A percentile compares a stretch with the other conserved stretches of the same genome.
phyloP scores from a whole-genome alignment of 30 jellyfish, hydroid and myxozoan genomes.

The Aurelia coerulea region DNA sequence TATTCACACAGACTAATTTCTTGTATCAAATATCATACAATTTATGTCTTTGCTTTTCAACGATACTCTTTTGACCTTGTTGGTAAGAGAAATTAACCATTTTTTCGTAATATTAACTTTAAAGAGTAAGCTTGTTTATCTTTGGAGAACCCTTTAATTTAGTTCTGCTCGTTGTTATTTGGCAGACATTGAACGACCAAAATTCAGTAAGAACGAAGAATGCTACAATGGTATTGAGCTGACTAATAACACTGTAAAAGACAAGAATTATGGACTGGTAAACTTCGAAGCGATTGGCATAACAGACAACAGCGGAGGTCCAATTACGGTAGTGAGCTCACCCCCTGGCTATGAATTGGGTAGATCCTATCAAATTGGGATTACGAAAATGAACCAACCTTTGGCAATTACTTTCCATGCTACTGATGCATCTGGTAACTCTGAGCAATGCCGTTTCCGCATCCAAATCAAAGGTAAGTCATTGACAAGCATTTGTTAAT shows the following conservation, averaged over 20 bases:
- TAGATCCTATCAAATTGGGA: constrained; percentile 35
- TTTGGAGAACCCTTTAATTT: too few relatives aligned
- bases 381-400: constrained; percentile 19
- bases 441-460: constrained; percentile 62
- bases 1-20: too few relatives aligned
- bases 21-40: too few relatives aligned
- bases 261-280: constrained; percentile 67
- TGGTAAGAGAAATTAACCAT: too few relatives aligned
- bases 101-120: too few relatives aligned
- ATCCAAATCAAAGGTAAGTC: constrained; percentile 64
- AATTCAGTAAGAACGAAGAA: constrained; percentile 24
- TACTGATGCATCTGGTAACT: constrained; percentile 77
- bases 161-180: neutral
- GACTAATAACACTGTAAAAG: constrained; percentile 55
- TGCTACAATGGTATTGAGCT: constrained; percentile 69
- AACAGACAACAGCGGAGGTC: constrained; percentile 94
- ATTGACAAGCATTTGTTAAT: too few relatives aligned
- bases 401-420: constrained; percentile 73
- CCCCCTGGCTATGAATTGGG: constrained; percentile 85
- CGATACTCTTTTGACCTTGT: too few relatives aligned
- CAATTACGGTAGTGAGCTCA: constrained; percentile 48
- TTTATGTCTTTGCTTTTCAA: too few relatives aligned
- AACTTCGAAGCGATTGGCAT: constrained; percentile 81
- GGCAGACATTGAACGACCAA: constrained; percentile 37
- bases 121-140: too few relatives aligned